Evolutionary conservation across 1,140 invertebrate genomes (phyloP), one percentile per base, ranked within the genome.

Genomic region (Cydia fagiglandana): DNA sequence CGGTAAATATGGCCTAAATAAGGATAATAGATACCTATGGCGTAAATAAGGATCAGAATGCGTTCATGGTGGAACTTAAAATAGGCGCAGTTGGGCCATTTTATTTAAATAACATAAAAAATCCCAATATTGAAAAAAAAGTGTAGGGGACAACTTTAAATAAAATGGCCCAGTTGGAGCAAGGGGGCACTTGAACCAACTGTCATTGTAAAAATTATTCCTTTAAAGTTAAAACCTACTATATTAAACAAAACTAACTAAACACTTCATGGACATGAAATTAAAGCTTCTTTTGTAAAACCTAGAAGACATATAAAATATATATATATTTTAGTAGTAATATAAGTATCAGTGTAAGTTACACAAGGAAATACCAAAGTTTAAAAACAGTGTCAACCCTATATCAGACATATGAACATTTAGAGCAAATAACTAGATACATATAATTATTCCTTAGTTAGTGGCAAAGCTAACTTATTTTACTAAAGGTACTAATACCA

Each of bases 241-340:
- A 0, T 53, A 53, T 53, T 7, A 1, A n/a, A n/a, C 12, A n/a
- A 53, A 61, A 5, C 9, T 24, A 24, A 61, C 9, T 24, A 61
- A 61, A 61, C 17, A 61, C 17, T 61, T 61, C 17, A 24, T 24
- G 56, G 24, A 10, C 56, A 61, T 20, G 6, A 61, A 61, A 61
- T 61, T 61, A 61, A 61, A 61, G 20, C 56, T 61, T 61, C n/a
- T 61, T 24, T 61, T 61, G 24, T 61, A 17, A 17, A 61, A 61
- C 15, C 20, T 61, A 24, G 20, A 12, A 15, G 7, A 47, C 12
- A 30, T 30, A 1, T 2, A 30, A 30, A 30, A 30, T 30, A 30
- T n/a, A 28, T 28, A 28, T 1, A 3, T 28, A 28, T 20, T 61
- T 17, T 20, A 10, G 56, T 24, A 5, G 13, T 24, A 61, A 2